These are phyloP conservation scores for Gyps fulvus DNA, from an alignment of 2,113 vertebrate species.

Conservation along the genomic window DNA sequence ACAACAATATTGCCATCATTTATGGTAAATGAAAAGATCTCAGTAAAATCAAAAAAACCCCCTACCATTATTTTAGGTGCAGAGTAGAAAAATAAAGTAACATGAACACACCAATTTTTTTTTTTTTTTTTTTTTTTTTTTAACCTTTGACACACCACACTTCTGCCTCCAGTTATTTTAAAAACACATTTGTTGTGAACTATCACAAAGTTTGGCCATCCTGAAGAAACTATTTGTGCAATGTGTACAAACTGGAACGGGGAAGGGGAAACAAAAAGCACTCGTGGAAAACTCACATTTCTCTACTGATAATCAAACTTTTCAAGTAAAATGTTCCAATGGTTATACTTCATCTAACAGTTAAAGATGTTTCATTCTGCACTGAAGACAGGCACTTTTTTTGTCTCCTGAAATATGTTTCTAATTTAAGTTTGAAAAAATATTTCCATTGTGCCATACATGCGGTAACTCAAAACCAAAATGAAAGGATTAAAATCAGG, in stretches of 20 bases:
- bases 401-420: constrained; percentile 74
- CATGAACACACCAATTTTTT: background rate
- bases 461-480: constrained; percentile 80
- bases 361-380: constrained; percentile 70
- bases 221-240: background rate
- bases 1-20: background rate
- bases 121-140: background rate
- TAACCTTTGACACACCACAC: background rate
- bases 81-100: background rate
- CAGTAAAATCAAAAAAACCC: background rate
- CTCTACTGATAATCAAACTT: background rate
- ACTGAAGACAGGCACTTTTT: constrained; percentile 49
- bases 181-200: background rate
- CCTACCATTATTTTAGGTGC: background rate
- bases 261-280: background rate
- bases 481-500: constrained; percentile 79
- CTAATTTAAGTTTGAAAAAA: constrained; percentile 79
- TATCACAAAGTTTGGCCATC: background rate
- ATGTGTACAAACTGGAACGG: background rate
- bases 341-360: constrained; percentile 49
- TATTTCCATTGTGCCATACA: constrained; percentile 81
- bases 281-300: background rate
- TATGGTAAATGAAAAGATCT: background rate
- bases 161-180: background rate
- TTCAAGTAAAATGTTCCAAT: constrained; percentile 19